Evolutionary conservation across 2,113 vertebrate genomes (phyloP), one percentile per base, ranked within the genome.

Genomic region (Archilochus colubris): DNA sequence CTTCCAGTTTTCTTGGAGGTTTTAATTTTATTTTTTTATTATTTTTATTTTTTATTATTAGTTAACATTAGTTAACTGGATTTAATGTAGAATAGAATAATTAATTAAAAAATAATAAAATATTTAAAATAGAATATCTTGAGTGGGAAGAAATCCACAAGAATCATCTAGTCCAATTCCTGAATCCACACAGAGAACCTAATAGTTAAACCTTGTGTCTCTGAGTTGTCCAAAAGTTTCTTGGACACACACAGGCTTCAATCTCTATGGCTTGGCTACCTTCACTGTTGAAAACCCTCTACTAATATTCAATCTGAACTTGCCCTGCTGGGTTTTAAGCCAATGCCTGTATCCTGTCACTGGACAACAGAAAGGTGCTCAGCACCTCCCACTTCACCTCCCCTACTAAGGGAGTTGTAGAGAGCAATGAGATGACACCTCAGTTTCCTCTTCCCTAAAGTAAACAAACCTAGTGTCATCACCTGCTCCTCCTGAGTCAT

Each of bases 81-180:
- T 68, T 6, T 31, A 55, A 55, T 46, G 70, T 31, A 66, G 50
- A 77, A 81, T 77, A 40, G 40, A 40, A 40, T 40, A 40, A 40
- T 40, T 40, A 40, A 40, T 40, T 40, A 40, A 40, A 40, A 40
- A 40, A 40, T 40, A 40, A 40, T 40, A 12, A 40, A 40, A 40
- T 40, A 40, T 40, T 40, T 40, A 40, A 40, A 40, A 59, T 28
- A 89, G 58, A 78, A 46, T 46, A 77, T 28, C 6, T 40, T 2
- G 7, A 28, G 9, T 30, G 2, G 3, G 30, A 83, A 68, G 38
- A 4, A 4, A 66, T 10, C 2, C 1, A 3, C 1, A 1, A 40
- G 10, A 19, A n/a, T 77, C 43, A 80, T 36, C 14, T 62, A 33
- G 7, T 75, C 30, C 18, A 68, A 25, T 6, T 81, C 43, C 43